A percentile compares a stretch with the other conserved stretches of the same genome.
phyloP scores from a whole-genome alignment of 2,113 vertebrate species.

The Gnathonemus longibarbis region DNA sequence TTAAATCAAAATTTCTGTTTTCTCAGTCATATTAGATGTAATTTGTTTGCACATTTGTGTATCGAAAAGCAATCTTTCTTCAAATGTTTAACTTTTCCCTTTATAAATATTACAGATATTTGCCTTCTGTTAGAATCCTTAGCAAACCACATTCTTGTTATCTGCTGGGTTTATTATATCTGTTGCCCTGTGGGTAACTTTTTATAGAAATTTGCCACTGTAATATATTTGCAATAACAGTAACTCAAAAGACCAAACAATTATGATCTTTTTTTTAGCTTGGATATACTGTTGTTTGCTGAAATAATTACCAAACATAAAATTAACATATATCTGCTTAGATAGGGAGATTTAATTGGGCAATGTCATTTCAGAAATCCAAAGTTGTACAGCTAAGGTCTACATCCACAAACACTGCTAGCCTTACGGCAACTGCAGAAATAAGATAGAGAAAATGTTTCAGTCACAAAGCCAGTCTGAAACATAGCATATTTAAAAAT shows the following conservation, averaged over 20 bases:
- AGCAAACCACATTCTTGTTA: not conserved
- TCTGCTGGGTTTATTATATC: not conserved
- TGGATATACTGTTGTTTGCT: not conserved
- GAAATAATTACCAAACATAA: not conserved
- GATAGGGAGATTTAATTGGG: not conserved
- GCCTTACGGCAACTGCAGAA: not conserved
- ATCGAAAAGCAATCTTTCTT: not conserved
- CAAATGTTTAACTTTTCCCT: not conserved
- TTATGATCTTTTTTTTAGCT: not conserved
- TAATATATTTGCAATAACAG: not conserved
- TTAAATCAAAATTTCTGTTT: not conserved
- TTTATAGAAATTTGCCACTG: not conserved
- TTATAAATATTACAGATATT: constrained; percentile 1
- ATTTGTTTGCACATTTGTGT: not conserved
- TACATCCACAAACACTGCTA: not conserved
- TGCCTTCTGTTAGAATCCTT: not conserved
- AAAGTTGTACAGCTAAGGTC: not conserved
- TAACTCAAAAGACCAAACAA: not conserved
- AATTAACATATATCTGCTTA: not conserved
- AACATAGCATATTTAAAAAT: not conserved
- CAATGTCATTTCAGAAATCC: not conserved
- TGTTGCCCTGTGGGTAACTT: not conserved
- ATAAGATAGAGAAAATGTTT: not conserved
- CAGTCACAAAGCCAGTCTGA: not conserved
- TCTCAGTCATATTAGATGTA: not conserved